A percentile compares a stretch with the other conserved stretches of the same genome.
These are phyloP conservation scores for Ctenopoma kingsleyae DNA, from an alignment of 2,797 vertebrate species.

Conservation along the genomic window DNA sequence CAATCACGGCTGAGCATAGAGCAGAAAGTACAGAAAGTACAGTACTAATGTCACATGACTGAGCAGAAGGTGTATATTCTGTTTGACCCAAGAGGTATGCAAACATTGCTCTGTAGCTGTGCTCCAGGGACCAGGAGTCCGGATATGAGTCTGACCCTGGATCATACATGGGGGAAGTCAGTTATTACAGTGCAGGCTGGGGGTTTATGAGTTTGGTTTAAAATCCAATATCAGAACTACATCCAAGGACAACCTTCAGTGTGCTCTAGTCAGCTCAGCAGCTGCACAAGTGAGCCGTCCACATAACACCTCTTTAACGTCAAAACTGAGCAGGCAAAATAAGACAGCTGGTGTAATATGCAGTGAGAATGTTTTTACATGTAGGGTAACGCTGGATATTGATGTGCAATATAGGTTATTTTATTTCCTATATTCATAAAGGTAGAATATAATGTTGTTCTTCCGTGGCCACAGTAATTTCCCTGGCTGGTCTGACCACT, in stretches of 20 bases:
- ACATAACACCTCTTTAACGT: conserved; percentile 77
- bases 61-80: conserved; percentile 51
- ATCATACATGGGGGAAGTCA: conserved; percentile 76
- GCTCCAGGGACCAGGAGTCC: conserved; percentile 75
- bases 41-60: conserved; percentile 42
- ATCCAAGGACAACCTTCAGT: conserved; percentile 75
- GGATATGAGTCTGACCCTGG: conserved; percentile 84
- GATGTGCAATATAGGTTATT: conserved; percentile 59
- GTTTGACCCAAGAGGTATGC: conserved; percentile 56
- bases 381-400: conserved; percentile 54
- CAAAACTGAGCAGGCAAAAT: conserved; percentile 61
- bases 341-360: conserved; percentile 66
- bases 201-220: conserved; percentile 77
- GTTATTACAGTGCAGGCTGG: conserved; percentile 72
- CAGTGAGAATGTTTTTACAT: conserved; percentile 66
- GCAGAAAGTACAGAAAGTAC: conserved; percentile 1
- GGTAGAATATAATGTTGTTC: conserved; percentile 52
- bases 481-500: conserved; percentile 32
- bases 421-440: conserved; percentile 61
- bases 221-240: conserved; percentile 78
- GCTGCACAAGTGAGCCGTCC: conserved; percentile 72
- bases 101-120: conserved; percentile 59
- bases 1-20: conserved; percentile 39
- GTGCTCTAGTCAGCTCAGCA: conserved; percentile 66
- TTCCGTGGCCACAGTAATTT: conserved; percentile 53